These are phyloP conservation scores for Aquatica leii DNA, from an alignment of 2,888 invertebrate genomes.

Conservation along the genomic window DNA sequence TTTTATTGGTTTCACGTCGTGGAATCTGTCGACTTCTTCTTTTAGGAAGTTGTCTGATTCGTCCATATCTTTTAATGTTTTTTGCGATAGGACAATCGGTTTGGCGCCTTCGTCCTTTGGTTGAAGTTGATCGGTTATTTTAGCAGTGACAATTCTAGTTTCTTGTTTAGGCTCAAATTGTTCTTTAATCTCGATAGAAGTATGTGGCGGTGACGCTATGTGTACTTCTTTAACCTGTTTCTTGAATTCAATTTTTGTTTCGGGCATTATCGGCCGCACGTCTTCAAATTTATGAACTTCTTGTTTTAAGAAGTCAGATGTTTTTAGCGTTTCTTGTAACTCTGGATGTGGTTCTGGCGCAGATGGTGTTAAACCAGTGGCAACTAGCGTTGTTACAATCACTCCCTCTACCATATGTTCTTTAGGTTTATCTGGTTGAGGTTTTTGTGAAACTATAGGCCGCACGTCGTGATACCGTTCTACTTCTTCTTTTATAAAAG, in stretches of 20 bases:
- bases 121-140: not conserved
- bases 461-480: constrained; percentile 23
- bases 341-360: not conserved
- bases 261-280: constrained; percentile 8
- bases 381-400: not conserved
- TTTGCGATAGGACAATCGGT: no score
- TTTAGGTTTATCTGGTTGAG: not conserved
- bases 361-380: not conserved
- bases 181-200: not conserved
- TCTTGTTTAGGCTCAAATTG: not conserved
- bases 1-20: constrained; percentile 40
- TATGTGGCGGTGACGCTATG: not conserved
- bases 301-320: constrained; percentile 20
- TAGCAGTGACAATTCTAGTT: not conserved
- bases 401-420: not conserved
- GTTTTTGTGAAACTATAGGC: not conserved
- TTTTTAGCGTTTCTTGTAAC: constrained; percentile 13
- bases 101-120: not conserved
- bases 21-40: constrained; percentile 43
- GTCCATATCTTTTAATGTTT: not conserved
- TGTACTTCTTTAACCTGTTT: constrained; percentile 11
- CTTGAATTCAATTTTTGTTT: no score
- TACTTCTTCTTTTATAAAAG: constrained; percentile 21
- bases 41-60: constrained; percentile 37
- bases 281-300: constrained; percentile 25